Base-by-base conservation (phyloP, 2,888 invertebrate genomes). In the Amitus sp. region DNA sequence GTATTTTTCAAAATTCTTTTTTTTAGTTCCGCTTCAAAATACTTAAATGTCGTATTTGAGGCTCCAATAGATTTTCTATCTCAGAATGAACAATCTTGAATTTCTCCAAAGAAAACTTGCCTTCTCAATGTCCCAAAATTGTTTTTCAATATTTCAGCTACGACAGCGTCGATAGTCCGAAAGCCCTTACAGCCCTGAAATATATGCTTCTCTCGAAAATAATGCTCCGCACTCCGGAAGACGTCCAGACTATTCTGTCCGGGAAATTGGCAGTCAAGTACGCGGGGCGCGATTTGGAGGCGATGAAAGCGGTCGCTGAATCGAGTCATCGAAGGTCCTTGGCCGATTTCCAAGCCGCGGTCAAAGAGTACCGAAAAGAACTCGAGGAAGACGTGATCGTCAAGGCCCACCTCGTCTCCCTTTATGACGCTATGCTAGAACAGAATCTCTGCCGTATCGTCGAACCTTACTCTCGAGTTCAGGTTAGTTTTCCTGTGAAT, bases 141-240 rank as follows among this genome's bases (percentile, higher is more conserved):
- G n/a, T n/a, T n/a, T n/a, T n/a, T n/a, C n/a, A n/a, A n/a, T n/a
- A n/a, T 39, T 9, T 12, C 47, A 82, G 82, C 37, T 82, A 82
- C 43, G 98, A 98, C 83, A 96, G 96, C 69, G 93, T 96, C 2
- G 96, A 96, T 73, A 92, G 90, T 75, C 89, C 89, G 2, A 96
- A 94, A 82, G 98, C 99, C 1, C 84, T 98, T 20, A 93, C 92
- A 18, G 95, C 96, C n/a, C 85, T 99, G 13, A 99, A 99, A 82
- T 99, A 99, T 84, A 99, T 99, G 99, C 87, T 99, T 73, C 83
- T 99, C 70, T 96, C 96, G 62, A 99, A 99, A 87, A 98, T 99
- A 58, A 98, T 99, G 97, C 85, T 98, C 53, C 96, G 94, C 73
- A 95, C 91, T 66, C 95, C 98, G 0, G 98, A 98, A 79, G 98